Evolutionary conservation across 2,888 invertebrate genomes (phyloP), one percentile per base, ranked within the genome.

Genomic region (Ellobium chinense): DNA sequence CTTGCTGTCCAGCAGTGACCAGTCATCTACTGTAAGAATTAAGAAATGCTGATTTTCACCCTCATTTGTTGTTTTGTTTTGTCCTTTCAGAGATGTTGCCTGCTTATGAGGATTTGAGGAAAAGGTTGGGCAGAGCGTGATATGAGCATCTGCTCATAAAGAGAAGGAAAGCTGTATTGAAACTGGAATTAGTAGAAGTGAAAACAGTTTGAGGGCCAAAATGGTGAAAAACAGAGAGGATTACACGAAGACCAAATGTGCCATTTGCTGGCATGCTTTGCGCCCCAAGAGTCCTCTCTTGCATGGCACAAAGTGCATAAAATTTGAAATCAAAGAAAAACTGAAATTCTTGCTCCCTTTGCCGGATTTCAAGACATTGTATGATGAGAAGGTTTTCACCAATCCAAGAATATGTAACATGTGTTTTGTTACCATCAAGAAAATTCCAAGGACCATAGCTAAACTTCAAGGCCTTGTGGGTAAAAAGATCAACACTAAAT

Each of bases 351-450:
- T 78, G 14, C 70, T 78, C 14, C 78, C 78, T 7, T 46, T 62
- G 18, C 70, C 69, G 21, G 78, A 78, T 27, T 78, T 78, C 27
- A 46, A 37, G 62, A n/a, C 46, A 27, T 24, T 78, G n/a, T 69
- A 31, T 62, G 63, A 78, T 63, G 70, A 70, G 37, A 69, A 37
- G 27, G 34, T 78, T 62, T 78, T 70, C 24, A 27, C 31, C 14
- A 70, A 70, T 34, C 78, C 78, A 46, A 60, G 70, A 68, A 62
- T 78, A 36, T 78, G 78, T 39, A 70, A 69, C 27, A 24, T 70
- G 31, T 78, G 78, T 21, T 78, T 78, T 60, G 60, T 62, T 21
- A 70, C 78, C 1, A 27, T 78, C 24, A 78, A 63, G 24, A 78
- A 78, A 70, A 62, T 78, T 27, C 70, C 69, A 5, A 69, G 24